Conservation (phyloP, 2,797 vertebrate species). For the Chaetophractus vellerosus region DNA sequence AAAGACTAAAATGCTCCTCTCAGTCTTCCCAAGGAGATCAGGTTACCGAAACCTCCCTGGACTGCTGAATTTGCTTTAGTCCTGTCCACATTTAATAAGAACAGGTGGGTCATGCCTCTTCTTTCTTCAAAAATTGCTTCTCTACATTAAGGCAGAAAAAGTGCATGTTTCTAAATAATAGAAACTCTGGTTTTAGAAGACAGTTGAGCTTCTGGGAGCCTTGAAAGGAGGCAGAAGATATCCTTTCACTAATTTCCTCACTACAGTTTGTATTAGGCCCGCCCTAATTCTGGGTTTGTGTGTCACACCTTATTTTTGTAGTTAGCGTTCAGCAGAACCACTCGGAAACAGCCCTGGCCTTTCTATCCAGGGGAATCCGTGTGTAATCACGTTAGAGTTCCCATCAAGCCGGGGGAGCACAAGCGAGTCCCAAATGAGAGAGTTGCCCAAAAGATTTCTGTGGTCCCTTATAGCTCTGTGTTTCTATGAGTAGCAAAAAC, state of each 20-base stretch:
- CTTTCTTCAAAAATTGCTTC: constrained; percentile 6
- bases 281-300: neutral
- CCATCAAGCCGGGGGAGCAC: neutral
- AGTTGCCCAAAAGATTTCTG: neutral
- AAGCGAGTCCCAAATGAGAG: neutral
- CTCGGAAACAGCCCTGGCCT: neutral
- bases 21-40: constrained; percentile 26
- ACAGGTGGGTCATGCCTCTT: neutral
- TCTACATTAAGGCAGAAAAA: neutral
- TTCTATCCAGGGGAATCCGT: neutral
- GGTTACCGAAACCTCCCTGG: neutral
- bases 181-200: neutral
- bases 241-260: neutral
- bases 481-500: neutral
- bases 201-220: neutral
- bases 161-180: neutral
- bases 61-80: constrained; percentile 4
- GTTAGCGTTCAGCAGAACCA: neutral
- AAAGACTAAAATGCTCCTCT: neutral
- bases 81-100: neutral
- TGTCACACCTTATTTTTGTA: neutral
- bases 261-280: neutral
- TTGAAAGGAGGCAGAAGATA: neutral
- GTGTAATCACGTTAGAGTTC: too few species aligned
- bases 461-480: neutral